Percentiles rank a stretch among this genome's conserved stretches.
Conservation (phyloP, 2,113 vertebrate genomes). For the Anguilla japonica region DNA sequence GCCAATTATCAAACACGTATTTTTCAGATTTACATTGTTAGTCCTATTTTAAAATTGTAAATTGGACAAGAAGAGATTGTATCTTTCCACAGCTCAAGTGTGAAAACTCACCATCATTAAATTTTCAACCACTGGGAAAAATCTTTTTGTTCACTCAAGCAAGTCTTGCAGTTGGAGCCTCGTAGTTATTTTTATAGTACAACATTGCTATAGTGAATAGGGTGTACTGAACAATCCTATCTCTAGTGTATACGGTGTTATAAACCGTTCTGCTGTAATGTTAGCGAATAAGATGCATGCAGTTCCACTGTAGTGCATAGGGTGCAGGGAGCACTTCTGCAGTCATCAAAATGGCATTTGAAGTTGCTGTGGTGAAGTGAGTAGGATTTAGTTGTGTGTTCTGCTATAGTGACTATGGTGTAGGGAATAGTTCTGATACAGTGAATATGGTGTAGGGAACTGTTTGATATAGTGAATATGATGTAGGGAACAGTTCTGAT, state of each 20-base stretch:
- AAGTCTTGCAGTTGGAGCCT: neutral
- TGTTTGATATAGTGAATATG: too few relatives aligned
- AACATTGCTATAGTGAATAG: neutral
- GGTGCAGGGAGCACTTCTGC: neutral
- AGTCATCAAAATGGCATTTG: neutral
- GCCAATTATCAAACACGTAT: neutral
- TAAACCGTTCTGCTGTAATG: neutral
- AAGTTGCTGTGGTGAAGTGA: neutral
- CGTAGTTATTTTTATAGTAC: neutral
- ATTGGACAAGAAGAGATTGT: neutral
- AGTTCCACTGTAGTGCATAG: neutral
- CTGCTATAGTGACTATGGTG: neutral
- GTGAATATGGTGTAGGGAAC: too few relatives aligned
- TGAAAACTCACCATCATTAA: neutral
- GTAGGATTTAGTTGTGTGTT: neutral
- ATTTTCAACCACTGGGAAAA: neutral
- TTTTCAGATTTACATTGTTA: neutral
- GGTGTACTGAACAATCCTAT: neutral
- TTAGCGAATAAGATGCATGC: too few relatives aligned
- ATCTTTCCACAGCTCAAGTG: neutral
- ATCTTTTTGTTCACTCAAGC: neutral
- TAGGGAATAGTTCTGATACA: neutral
- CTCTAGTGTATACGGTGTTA: neutral
- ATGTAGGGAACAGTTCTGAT: neutral
- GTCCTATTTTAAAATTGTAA: neutral